phyloP scores from a whole-genome alignment of 2,888 invertebrate genomes.

The Abscondita cerata region DNA sequence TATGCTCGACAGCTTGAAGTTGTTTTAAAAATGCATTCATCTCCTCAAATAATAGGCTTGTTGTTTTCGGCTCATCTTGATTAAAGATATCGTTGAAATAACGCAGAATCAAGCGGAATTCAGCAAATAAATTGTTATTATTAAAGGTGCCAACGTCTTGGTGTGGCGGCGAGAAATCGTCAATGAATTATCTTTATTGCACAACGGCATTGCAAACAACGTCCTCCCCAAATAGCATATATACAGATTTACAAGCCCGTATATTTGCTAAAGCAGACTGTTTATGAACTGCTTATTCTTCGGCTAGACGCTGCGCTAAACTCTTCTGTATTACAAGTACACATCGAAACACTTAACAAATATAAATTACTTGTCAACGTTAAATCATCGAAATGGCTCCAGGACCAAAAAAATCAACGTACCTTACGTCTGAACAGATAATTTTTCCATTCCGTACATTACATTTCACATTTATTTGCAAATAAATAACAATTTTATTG shows the following conservation, averaged over 20 bases:
- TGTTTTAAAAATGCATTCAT: slow-evolving; percentile 37
- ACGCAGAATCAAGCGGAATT: slow-evolving; percentile 40
- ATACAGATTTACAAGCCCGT: slow-evolving; percentile 38
- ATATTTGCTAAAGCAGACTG: slow-evolving; percentile 38
- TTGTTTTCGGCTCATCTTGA: slow-evolving; percentile 41
- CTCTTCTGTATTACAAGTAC: slow-evolving; percentile 26
- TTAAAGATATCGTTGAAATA: slow-evolving; percentile 44
- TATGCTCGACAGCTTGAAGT: slow-evolving; percentile 36
- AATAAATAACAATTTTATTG: slow-evolving; percentile 49
- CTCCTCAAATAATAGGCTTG: slow-evolving; percentile 35
- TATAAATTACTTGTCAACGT: slow-evolving; percentile 38
- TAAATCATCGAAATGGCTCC: slow-evolving; percentile 36
- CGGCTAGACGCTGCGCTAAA: slow-evolving; percentile 28
- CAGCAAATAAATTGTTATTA: slow-evolving; percentile 35
- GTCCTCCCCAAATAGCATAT: slow-evolving; percentile 38
- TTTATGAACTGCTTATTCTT: slow-evolving; percentile 34
- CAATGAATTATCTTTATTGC: slow-evolving; percentile 38
- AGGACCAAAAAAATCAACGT: slow-evolving; percentile 22
- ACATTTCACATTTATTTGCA: slow-evolving; percentile 41
- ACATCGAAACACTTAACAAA: slow-evolving; percentile 33
- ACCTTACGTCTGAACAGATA: slow-evolving; percentile 14
- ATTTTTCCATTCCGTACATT: slow-evolving; percentile 28
- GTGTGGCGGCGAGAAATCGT: slow-evolving; percentile 28
- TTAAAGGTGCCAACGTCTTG: slow-evolving; percentile 32
- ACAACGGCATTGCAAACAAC: slow-evolving; percentile 31